phyloP scores from a whole-genome alignment of 1,140 invertebrate species.

The Muscidifurax raptorellus region DNA sequence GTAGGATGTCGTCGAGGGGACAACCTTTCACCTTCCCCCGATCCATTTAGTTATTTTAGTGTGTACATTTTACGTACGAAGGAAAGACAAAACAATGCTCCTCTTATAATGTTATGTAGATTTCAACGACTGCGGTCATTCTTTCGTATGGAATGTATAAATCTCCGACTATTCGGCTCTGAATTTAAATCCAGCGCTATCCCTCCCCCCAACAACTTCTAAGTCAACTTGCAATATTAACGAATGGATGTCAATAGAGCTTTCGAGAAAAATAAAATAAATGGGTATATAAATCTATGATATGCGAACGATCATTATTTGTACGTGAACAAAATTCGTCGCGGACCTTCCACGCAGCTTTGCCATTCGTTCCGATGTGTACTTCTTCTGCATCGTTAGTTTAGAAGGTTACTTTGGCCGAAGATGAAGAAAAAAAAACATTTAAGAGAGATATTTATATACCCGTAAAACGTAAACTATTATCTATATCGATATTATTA shows the following conservation, averaged over 20 bases:
- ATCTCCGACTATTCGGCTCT: neutral
- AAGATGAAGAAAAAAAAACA: neutral
- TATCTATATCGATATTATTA: constrained; percentile 39
- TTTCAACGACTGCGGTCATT: neutral
- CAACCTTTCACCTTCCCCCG: neutral
- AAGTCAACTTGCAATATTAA: constrained; percentile 40
- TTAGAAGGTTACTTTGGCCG: neutral
- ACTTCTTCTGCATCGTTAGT: neutral
- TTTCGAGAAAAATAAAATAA: neutral
- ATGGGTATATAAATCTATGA: neutral
- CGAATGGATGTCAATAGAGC: constrained; percentile 6
- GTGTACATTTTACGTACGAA: neutral
- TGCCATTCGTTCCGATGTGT: neutral
- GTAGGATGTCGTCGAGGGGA: neutral
- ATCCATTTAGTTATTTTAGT: constrained; percentile 9
- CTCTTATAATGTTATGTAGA: constrained; percentile 14
- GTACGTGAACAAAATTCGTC: neutral
- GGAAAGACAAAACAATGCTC: neutral
- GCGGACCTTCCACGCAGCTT: no score
- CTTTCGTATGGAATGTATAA: neutral
- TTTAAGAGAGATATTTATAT: neutral
- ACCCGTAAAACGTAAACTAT: constrained; percentile 19
- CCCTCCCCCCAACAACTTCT: constrained; percentile 2
- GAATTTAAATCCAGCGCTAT: neutral
- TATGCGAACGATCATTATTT: neutral